These are phyloP conservation scores for Diarsia mendica DNA, from an alignment of 2,888 invertebrate species.

Conservation along the genomic window DNA sequence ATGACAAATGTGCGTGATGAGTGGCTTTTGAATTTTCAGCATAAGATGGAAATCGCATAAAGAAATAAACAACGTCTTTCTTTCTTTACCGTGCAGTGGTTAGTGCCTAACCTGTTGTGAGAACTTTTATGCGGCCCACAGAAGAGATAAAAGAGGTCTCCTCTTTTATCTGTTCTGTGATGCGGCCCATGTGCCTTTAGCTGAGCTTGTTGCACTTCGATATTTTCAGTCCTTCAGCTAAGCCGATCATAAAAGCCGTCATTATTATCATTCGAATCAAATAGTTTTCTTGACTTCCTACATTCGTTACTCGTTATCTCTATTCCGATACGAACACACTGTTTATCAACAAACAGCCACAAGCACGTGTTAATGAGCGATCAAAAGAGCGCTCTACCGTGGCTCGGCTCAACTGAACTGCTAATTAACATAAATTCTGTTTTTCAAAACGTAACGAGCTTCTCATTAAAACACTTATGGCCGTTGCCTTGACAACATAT, in stretches of 20 bases:
- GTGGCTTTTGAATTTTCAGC: background rate
- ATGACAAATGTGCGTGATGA: constrained; percentile 15
- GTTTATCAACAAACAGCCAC: constrained; percentile 50
- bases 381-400: constrained; percentile 17
- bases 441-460: constrained; percentile 34
- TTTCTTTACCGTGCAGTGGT: too few species aligned
- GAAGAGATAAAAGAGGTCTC: too few species aligned
- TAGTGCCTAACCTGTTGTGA: too few species aligned
- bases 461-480: constrained; percentile 37
- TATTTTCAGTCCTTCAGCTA: background rate
- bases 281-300: background rate
- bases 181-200: too few species aligned
- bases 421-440: constrained; percentile 11
- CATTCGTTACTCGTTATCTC: constrained; percentile 4
- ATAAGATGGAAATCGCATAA: background rate
- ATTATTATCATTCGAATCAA: background rate
- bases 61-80: background rate
- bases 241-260: background rate
- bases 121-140: too few species aligned
- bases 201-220: background rate
- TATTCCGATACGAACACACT: constrained; percentile 32
- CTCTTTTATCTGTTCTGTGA: too few species aligned
- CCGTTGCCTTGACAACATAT: constrained; percentile 18
- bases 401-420: constrained; percentile 10
- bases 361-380: constrained; percentile 48